phyloP scores from a whole-genome alignment of 2,888 invertebrate genomes.

The Thelaira solivaga region DNA sequence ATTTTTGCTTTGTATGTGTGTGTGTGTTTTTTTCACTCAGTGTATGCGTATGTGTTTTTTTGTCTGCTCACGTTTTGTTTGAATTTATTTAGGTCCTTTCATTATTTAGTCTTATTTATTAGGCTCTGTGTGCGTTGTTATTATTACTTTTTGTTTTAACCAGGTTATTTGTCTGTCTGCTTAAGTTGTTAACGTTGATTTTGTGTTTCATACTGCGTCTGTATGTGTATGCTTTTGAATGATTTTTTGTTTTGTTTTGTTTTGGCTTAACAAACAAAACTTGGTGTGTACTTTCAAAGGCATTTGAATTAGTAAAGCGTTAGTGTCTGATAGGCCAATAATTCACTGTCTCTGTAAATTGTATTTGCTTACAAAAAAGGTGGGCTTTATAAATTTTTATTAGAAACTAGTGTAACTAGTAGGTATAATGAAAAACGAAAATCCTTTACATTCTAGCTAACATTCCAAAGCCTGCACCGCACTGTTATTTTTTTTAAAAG shows the following conservation, averaged over 20 bases:
- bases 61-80: neutral
- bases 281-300: neutral
- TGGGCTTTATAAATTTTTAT: too few relatives aligned
- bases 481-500: too few relatives aligned
- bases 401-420: too few relatives aligned
- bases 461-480: too few relatives aligned
- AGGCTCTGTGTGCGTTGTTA: conserved; percentile 2
- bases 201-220: neutral
- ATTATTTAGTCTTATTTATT: conserved; percentile 12
- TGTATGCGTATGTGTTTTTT: neutral
- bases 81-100: neutral
- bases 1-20: neutral
- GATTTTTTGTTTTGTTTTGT: neutral
- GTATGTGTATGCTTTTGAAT: neutral
- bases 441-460: too few relatives aligned
- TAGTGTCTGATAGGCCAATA: too few relatives aligned
- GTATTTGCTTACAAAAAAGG: too few relatives aligned
- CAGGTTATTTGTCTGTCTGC: conserved; percentile 35
- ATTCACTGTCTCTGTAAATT: too few relatives aligned
- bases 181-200: conserved; percentile 47
- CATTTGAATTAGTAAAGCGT: conserved; percentile 3
- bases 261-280: neutral
- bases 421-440: too few relatives aligned
- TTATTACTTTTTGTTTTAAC: neutral
- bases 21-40: too few relatives aligned